Conservation (phyloP, 2,888 invertebrate species). For the Eupithecia inturbata region DNA sequence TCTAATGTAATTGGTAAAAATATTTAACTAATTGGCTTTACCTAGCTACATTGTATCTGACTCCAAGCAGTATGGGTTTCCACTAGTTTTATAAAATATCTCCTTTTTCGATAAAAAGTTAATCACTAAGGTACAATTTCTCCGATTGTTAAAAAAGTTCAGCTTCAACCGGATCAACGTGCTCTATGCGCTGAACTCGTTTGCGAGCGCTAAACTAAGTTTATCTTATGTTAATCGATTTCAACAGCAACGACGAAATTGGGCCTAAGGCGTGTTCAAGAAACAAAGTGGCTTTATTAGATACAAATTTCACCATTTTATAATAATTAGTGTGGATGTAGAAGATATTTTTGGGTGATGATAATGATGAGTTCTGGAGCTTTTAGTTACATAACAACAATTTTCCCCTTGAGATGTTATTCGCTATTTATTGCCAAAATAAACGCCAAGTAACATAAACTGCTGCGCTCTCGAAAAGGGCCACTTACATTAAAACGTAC, state of each 20-base stretch:
- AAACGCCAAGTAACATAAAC: background rate
- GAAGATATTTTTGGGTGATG: background rate
- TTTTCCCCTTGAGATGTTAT: background rate
- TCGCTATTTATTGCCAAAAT: background rate
- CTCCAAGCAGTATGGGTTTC: background rate
- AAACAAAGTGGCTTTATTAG: background rate
- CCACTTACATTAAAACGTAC: slow-evolving; percentile 24
- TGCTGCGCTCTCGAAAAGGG: background rate
- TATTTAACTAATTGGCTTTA: no score
- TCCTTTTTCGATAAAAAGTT: background rate
- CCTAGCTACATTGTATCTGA: no score
- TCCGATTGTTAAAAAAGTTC: no score
- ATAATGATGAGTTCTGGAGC: background rate
- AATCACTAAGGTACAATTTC: no score
- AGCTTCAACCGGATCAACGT: no score
- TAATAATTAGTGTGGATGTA: no score
- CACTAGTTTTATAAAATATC: background rate
- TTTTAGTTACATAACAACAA: background rate
- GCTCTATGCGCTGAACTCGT: no score
- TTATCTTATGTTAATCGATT: no score
- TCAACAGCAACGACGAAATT: no score
- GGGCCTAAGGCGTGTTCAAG: background rate
- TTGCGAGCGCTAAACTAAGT: no score
- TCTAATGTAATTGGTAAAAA: no score
- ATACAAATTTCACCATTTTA: background rate